Evolutionary conservation across 2,888 invertebrate species (phyloP), one percentile per base, ranked within the genome.

Genomic region (Agrenia bidenticulata): DNA sequence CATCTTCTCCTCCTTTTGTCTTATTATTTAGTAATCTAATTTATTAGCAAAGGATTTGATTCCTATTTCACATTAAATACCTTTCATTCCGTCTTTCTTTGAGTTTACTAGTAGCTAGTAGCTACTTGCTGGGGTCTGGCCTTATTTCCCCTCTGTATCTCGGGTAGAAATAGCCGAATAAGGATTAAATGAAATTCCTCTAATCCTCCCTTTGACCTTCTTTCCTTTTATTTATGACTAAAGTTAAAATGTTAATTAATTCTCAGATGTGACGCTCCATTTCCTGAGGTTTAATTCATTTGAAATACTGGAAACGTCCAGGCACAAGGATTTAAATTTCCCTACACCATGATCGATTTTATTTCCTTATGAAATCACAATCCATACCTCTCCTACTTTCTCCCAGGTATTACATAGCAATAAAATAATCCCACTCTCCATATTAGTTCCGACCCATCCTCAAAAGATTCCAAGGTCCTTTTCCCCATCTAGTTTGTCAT

Each of bases 161-260:
- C 24, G 21, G 51, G n/a, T n/a, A 23, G 19, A 15, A 45, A 19
- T 45, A 45, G 9, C 45, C 19, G 23, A 59, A 23, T 59, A 19
- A 42, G 45, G 45, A 59, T 49, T 45, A 42, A 45, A 45, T 42
- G 21, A 59, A 59, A 49, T 59, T 59, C 60, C 49, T 60, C 45
- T 57, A 41, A 57, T 57, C 56, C 56, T 39, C 19, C 50, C 41
- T 51, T 50, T 63, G 63, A 37, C 50, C 57, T 17, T 49, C 19
- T 63, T 63, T 58, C 49, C 63, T 21, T 42, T 57, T 63, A 63
- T 63, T 63, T 63, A 63, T 63, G 63, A 39, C 49, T 2, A 63
- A 63, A 63, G 63, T 63, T 63, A 63, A 45, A 63, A 63, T 57
- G 63, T 63, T 63, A 63, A 63, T 63, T 63, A 63, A 63, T 63